Evolutionary conservation across 2,113 vertebrate species (phyloP).

Genomic region (Cygnus atratus): DNA sequence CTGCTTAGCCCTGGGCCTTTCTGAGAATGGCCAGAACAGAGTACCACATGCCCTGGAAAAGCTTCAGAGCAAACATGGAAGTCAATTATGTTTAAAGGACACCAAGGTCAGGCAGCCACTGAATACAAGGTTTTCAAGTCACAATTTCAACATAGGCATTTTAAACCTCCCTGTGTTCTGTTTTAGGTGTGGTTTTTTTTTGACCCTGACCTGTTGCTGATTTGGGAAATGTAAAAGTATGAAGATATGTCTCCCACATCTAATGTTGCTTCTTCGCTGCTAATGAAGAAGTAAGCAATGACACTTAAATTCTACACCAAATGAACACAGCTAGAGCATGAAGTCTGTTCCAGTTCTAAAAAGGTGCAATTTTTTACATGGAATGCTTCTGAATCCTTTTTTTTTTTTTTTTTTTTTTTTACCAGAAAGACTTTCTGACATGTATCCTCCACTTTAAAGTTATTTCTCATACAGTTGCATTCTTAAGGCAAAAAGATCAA

Average conservation of each 20-base stretch:
- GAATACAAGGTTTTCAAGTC: not conserved
- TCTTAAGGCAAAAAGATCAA: constrained; percentile 58
- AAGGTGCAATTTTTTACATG: accelerated
- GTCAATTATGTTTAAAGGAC: not conserved
- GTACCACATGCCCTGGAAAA: not conserved
- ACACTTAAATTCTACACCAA: not conserved
- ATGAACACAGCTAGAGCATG: not conserved
- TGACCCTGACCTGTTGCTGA: not conserved
- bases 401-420: not conserved
- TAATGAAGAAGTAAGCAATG: not conserved
- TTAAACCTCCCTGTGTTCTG: not conserved
- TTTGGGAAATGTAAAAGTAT: not conserved
- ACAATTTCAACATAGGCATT: accelerated
- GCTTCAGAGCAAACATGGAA: not conserved
- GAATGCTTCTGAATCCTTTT: not conserved
- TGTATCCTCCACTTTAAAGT: not conserved
- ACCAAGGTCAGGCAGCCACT: not conserved
- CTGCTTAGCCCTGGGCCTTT: not conserved
- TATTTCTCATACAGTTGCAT: constrained; percentile 18
- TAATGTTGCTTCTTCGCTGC: not conserved
- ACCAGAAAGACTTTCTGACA: not conserved
- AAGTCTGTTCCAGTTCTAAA: not conserved
- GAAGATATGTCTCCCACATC: accelerated
- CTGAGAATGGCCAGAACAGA: not conserved
- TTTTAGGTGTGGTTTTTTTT: not conserved